These are phyloP conservation scores for Istiophorus platypterus DNA, from an alignment of 2,113 vertebrate species.

Conservation along the genomic window DNA sequence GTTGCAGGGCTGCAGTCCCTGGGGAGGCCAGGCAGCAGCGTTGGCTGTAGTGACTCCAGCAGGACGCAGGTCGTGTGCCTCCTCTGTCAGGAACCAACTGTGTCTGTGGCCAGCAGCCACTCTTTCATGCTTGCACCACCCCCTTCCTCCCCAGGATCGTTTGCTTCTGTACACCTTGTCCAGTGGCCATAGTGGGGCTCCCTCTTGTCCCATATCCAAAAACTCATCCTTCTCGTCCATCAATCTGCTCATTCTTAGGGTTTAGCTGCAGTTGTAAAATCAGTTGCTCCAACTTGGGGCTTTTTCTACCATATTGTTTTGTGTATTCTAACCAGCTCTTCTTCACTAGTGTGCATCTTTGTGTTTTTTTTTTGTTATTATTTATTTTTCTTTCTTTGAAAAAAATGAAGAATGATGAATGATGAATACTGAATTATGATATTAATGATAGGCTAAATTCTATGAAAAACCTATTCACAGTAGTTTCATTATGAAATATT, in stretches of 20 bases:
- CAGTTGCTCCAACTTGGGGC: not conserved
- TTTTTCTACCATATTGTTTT: not conserved
- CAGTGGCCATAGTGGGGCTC: not conserved
- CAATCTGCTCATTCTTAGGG: not conserved
- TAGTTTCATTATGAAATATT: no score
- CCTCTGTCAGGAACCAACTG: slow-evolving; percentile 94
- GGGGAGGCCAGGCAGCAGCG: slow-evolving; percentile 84
- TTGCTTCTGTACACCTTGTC: slow-evolving; percentile 53
- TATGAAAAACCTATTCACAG: no score
- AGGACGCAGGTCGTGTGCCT: slow-evolving; percentile 77
- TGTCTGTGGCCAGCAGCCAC: slow-evolving; percentile 60
- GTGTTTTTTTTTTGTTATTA: no score
- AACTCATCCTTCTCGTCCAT: not conserved
- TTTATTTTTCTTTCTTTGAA: not conserved
- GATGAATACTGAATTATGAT: no score
- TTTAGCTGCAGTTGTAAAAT: not conserved
- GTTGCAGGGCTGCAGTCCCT: slow-evolving; percentile 64
- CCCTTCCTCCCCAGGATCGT: slow-evolving; percentile 13
- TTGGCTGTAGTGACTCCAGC: slow-evolving; percentile 84
- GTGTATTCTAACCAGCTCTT: not conserved
- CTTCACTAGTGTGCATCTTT: no score
- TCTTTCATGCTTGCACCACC: slow-evolving; percentile 46
- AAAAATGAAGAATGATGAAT: no score
- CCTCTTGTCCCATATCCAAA: slow-evolving; percentile 6
- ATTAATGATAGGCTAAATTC: no score